These are phyloP conservation scores for Cryptophagus acutangulus DNA, from an alignment of 2,888 invertebrate genomes.

Conservation along the genomic window DNA sequence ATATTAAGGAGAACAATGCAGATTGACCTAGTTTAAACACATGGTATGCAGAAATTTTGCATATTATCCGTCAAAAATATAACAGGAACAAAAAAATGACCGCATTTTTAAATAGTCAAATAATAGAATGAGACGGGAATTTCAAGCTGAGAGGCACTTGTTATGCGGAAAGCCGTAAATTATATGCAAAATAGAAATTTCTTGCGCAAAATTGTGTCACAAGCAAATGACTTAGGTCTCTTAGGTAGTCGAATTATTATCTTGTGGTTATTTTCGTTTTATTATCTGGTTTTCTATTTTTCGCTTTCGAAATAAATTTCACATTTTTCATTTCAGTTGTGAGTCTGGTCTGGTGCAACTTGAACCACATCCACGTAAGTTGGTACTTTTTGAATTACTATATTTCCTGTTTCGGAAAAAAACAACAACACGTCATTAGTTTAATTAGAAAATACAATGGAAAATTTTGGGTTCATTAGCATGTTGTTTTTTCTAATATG, in stretches of 20 bases:
- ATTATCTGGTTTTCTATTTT: constrained; percentile 21
- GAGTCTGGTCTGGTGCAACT: constrained; percentile 7
- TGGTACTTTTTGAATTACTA: no score
- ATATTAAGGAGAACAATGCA: no score
- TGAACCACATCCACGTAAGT: no score
- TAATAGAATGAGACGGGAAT: constrained; percentile 23
- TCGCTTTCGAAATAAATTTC: constrained; percentile 4
- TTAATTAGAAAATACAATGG: no score
- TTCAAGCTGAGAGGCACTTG: constrained; percentile 26
- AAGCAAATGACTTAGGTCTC: constrained; percentile 15
- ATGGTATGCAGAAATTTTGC: constrained; percentile 18
- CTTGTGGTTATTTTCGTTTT: constrained; percentile 20
- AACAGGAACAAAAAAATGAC: no score
- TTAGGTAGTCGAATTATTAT: constrained; percentile 22
- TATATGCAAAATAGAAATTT: constrained; percentile 33
- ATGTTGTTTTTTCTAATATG: no score
- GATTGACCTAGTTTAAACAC: constrained; percentile 19
- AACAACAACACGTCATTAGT: no score
- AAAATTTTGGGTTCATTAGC: no score
- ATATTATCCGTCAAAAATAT: no score
- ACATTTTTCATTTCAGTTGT: constrained; percentile 8
- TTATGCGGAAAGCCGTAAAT: constrained; percentile 31
- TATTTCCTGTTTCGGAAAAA: no score
- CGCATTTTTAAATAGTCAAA: constrained; percentile 19
- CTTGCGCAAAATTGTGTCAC: constrained; percentile 32